phyloP scores from a whole-genome alignment of 2,797 vertebrate genomes.

The Pteropus rufus region DNA sequence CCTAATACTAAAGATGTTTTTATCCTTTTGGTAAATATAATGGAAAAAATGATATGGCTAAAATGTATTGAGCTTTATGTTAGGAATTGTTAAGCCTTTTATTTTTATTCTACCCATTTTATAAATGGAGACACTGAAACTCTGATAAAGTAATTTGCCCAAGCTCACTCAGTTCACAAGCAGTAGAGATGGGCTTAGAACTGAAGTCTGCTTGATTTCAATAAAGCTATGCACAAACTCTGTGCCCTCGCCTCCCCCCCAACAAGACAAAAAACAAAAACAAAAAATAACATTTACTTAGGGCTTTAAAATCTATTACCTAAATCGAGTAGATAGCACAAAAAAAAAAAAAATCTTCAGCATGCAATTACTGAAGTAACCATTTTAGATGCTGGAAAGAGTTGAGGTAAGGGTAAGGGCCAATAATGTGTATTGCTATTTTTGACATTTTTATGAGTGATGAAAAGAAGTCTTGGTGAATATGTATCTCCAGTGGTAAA shows the following conservation, averaged over 20 bases:
- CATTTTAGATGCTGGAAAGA: background rate
- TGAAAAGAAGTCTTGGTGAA: background rate
- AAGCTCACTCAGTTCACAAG: background rate
- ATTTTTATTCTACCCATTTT: slow-evolving; percentile 13
- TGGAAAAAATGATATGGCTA: background rate
- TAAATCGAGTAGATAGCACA: background rate
- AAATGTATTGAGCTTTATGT: background rate
- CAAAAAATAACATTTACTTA: background rate
- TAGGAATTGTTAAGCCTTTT: background rate
- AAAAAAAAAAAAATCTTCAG: background rate
- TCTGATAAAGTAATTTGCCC: background rate
- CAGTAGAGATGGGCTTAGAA: background rate
- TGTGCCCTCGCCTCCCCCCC: too few relatives aligned
- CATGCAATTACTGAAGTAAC: background rate
- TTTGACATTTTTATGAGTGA: background rate
- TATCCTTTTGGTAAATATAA: background rate
- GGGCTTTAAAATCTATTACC: background rate
- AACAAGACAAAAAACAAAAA: background rate
- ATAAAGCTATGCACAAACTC: background rate
- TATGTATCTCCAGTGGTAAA: background rate
- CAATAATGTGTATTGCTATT: background rate
- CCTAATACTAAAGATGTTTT: background rate
- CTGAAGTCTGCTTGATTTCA: background rate
- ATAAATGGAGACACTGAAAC: background rate
- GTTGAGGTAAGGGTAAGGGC: background rate